phyloP scores from a whole-genome alignment of 2,797 vertebrate species.

The Alcedo atthis region DNA sequence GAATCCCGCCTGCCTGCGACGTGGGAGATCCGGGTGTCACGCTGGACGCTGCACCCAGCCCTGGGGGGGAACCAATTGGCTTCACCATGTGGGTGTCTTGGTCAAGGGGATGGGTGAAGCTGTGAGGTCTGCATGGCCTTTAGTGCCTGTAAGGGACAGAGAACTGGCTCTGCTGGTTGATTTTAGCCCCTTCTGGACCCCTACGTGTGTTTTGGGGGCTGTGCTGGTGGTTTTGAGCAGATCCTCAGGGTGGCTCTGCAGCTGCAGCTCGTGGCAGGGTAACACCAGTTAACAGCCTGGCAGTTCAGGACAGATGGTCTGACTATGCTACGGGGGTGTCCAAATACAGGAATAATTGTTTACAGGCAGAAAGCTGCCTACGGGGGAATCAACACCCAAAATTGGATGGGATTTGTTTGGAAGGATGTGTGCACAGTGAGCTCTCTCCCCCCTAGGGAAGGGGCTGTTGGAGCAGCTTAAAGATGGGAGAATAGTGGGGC shows the following conservation, averaged over 20 bases:
- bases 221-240: neutral
- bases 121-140: neutral
- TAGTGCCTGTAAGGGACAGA: neutral
- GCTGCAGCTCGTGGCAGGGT: neutral
- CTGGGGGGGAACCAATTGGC: neutral
- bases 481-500: fast-evolving
- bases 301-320: neutral
- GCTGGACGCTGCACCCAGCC: neutral
- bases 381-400: neutral
- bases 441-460: neutral
- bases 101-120: fast-evolving
- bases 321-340: neutral
- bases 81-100: fast-evolving
- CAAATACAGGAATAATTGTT: neutral
- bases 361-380: neutral
- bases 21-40: neutral
- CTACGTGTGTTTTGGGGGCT: fast-evolving
- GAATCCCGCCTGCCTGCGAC: fast-evolving
- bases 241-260: neutral
- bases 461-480: neutral
- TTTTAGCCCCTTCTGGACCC: fast-evolving
- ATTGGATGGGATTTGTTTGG: neutral
- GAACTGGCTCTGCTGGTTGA: fast-evolving
- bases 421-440: fast-evolving
- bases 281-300: neutral